phyloP scores from a whole-genome alignment of 2,797 vertebrate species.

The Nyctalus aviator region DNA sequence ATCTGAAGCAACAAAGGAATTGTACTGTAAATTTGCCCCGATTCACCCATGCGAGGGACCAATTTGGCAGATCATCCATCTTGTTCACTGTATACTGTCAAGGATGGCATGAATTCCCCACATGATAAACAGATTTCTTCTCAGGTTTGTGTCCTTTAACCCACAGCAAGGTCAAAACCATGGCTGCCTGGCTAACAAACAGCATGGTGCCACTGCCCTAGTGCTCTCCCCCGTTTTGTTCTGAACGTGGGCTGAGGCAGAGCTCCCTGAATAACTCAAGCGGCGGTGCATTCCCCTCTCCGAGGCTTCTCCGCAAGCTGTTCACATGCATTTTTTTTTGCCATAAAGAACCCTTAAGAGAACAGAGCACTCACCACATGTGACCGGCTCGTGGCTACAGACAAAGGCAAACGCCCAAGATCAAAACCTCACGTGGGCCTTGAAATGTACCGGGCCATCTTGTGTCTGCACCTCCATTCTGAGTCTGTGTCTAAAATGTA shows the following conservation, averaged over 20 bases:
- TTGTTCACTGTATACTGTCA: constrained; percentile 90
- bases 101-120: constrained; percentile 87
- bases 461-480: too few species aligned
- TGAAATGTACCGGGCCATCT: fast-evolving
- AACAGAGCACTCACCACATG: constrained; percentile 17
- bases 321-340: neutral
- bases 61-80: constrained; percentile 91
- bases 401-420: constrained; percentile 54
- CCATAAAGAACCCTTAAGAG: neutral
- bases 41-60: constrained; percentile 89
- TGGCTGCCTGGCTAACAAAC: constrained; percentile 85
- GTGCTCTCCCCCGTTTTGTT: constrained; percentile 76
- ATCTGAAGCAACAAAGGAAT: constrained; percentile 84
- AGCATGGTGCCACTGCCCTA: constrained; percentile 46
- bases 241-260: constrained; percentile 79
- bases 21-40: constrained; percentile 88
- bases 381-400: neutral
- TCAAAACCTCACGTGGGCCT: neutral
- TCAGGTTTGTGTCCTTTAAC: constrained; percentile 90
- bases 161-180: constrained; percentile 89
- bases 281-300: constrained; percentile 68
- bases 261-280: constrained; percentile 73
- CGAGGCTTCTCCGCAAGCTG: constrained; percentile 43
- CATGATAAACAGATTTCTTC: constrained; percentile 91
- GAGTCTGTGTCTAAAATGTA: neutral